Percentiles rank a stretch among this genome's conserved stretches.
Evolutionary conservation across 2,113 vertebrate species (phyloP).

Genomic region (Thryonomys swinderianus): DNA sequence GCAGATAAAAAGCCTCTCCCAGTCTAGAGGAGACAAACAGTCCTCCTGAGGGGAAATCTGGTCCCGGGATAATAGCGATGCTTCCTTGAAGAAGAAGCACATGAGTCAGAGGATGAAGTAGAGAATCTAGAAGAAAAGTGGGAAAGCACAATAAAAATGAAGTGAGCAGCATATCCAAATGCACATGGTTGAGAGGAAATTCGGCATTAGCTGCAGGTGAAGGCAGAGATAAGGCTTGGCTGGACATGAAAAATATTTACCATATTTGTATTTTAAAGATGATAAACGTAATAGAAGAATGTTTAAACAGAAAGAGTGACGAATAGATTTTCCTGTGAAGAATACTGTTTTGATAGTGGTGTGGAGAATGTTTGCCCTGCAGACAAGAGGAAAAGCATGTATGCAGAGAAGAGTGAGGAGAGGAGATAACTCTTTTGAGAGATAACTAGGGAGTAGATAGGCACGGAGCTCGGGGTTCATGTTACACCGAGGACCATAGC

Average conservation of each 20-base stretch:
- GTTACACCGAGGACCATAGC: slow-evolving; percentile 2
- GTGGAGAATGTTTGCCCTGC: neutral
- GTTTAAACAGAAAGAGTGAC: slow-evolving; percentile 29
- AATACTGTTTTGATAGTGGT: neutral
- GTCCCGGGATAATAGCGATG: neutral
- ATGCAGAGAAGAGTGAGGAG: neutral
- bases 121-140: neutral
- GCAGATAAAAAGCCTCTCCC: neutral
- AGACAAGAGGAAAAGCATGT: slow-evolving; percentile 22
- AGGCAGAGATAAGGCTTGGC: neutral
- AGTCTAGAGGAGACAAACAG: neutral
- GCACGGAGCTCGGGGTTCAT: neutral
- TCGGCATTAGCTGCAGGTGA: neutral
- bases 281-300: neutral
- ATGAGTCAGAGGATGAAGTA: neutral
- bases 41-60: neutral
- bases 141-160: neutral
- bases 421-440: neutral
- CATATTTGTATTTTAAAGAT: neutral
- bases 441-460: neutral
- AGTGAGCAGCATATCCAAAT: neutral
- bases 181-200: neutral
- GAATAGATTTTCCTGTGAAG: slow-evolving; percentile 3
- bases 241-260: neutral
- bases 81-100: neutral